These are phyloP conservation scores for Macrotis lagotis DNA, from an alignment of 2,113 vertebrate genomes.

Conservation along the genomic window DNA sequence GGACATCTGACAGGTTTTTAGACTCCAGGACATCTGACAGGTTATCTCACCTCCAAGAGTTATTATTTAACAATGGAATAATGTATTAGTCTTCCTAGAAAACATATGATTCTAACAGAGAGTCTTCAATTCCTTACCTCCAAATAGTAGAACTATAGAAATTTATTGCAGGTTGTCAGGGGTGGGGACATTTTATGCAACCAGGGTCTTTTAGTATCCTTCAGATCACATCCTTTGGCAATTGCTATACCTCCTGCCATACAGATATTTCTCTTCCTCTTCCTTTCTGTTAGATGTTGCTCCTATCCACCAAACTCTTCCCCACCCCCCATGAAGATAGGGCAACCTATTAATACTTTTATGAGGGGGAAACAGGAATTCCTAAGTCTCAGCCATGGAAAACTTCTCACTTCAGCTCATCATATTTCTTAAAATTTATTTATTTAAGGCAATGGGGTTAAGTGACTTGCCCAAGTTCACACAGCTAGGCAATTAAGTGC, in stretches of 20 bases:
- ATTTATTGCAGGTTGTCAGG: not conserved
- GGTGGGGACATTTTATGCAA: not conserved
- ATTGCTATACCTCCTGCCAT: not conserved
- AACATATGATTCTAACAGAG: not conserved
- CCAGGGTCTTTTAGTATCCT: not conserved
- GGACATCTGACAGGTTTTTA: not conserved
- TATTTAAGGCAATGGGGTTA: too few species aligned
- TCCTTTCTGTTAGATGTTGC: not conserved
- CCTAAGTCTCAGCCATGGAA: slow-evolving; percentile 68
- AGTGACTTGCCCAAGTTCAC: too few species aligned
- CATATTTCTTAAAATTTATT: too few species aligned
- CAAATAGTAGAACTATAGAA: not conserved
- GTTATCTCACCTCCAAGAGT: not conserved
- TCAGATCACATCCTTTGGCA: not conserved
- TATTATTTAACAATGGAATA: not conserved
- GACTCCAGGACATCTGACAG: not conserved
- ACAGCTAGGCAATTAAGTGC: too few species aligned
- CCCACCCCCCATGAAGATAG: slow-evolving; percentile 29
- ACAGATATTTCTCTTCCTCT: not conserved
- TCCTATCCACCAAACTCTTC: slow-evolving; percentile 14
- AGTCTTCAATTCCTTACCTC: not conserved
- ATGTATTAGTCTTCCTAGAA: not conserved
- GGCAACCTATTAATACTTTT: slow-evolving; percentile 71
- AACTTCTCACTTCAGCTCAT: slow-evolving; percentile 74
- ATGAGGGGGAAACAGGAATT: slow-evolving; percentile 69